Evolutionary conservation across 2,888 invertebrate genomes (phyloP), one percentile per base, ranked within the genome.

Genomic region (Abrostola tripartita): DNA sequence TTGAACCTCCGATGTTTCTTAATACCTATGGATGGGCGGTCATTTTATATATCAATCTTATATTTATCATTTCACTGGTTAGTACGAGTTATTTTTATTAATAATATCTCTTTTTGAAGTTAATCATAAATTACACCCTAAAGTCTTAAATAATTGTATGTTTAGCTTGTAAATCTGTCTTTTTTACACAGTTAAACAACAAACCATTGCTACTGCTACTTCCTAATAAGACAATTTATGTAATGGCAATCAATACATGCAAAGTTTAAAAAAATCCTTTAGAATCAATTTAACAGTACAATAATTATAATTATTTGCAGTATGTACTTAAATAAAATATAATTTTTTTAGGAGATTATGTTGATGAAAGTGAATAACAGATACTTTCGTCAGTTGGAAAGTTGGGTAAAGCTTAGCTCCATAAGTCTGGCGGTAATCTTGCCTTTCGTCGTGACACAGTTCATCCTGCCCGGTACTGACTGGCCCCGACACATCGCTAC

Each of bases 401-500:
- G 94, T 0, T 95, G 94, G 93, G 85, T 95, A 0, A 95, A 95
- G 75, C 91, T 95, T 61, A 83, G 84, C 1, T 91, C 95, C 0
- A 82, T 94, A 47, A 74, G 87, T 0, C 79, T 95, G 37, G 89
- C 94, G 0, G 76, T 89, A 0, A 82, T 91, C 14, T 73, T 95
- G 6, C 90, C 92, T 0, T 52, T 41, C 6, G 36, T 55, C 0
- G 12, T 78, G 84, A 5, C 78, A 87, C 1, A 65, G 78, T 42
- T 61, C 81, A 9, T 55, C 66, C 0, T 59, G 35, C 14, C 37
- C 77, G 7, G 66, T 74, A 10, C 65, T 68, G 90, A 89, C 47
- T 93, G 95, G 95, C 84, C 90, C 0, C 82, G 94, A 8, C 93
- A 95, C 69, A 84, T 95, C 0, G 92, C 95, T 0, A 95, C 95